These are phyloP conservation scores for Centropus bengalensis DNA, from an alignment of 2,113 vertebrate genomes.

Conservation along the genomic window DNA sequence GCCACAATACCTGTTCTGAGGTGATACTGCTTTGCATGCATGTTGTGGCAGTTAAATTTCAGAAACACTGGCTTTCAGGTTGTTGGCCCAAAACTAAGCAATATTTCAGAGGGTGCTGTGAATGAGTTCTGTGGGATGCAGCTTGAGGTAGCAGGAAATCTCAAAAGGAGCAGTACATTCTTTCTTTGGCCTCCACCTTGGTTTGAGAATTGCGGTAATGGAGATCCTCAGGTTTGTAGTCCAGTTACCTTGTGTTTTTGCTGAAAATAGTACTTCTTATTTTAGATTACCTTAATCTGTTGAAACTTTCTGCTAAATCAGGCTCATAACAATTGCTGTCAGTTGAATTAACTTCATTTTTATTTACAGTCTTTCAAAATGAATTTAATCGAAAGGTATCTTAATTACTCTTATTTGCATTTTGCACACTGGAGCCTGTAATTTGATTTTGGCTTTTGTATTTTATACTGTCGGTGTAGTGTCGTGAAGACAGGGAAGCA, in stretches of 20 bases:
- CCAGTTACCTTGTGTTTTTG: background rate
- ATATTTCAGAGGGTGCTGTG: background rate
- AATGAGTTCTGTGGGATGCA: fast-evolving
- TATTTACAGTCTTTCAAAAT: background rate
- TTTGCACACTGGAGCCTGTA: background rate
- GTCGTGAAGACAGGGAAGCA: background rate
- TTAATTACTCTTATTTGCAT: background rate
- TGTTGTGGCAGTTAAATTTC: background rate
- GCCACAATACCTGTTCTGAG: background rate
- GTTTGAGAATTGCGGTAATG: background rate
- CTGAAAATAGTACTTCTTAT: background rate
- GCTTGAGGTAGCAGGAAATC: background rate
- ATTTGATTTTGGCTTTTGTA: background rate
- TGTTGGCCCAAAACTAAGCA: background rate
- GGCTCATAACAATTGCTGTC: background rate
- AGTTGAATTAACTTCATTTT: background rate
- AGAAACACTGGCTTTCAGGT: background rate
- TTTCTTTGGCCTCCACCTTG: background rate
- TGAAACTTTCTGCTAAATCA: background rate
- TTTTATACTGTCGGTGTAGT: background rate
- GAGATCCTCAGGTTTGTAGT: background rate
- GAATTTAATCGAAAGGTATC: background rate
- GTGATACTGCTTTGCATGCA: fast-evolving
- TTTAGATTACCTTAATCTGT: background rate
- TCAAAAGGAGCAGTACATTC: background rate